These are phyloP conservation scores for Corythornis cristatus DNA, from an alignment of 2,113 vertebrate species.

Conservation along the genomic window DNA sequence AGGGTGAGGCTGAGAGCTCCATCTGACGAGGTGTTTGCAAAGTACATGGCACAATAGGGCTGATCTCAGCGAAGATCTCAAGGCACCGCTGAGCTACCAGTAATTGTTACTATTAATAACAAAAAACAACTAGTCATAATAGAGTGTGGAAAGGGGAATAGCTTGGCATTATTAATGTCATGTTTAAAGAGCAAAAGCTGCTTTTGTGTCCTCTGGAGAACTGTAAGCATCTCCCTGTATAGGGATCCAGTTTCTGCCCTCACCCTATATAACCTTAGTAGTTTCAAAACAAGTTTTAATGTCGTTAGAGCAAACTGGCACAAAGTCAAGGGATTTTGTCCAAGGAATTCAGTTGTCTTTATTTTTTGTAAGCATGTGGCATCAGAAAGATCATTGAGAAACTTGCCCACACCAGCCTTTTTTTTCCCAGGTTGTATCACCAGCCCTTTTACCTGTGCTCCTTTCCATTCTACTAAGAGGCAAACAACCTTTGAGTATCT, in stretches of 20 bases:
- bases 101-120: neutral
- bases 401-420: neutral
- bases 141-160: neutral
- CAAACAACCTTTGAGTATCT: neutral
- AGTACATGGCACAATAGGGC: rapidly evolving
- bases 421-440: neutral
- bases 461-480: neutral
- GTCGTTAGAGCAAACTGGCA: neutral
- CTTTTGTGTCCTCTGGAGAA: slow-evolving; percentile 8
- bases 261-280: neutral
- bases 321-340: neutral
- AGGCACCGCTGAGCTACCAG: neutral
- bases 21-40: neutral
- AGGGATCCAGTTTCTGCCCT: slow-evolving; percentile 12
- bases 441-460: neutral
- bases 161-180: neutral
- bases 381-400: neutral
- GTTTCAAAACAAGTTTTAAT: slow-evolving; percentile 1
- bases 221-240: neutral
- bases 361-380: neutral
- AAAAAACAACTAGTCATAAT: neutral
- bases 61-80: neutral
- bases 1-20: neutral
- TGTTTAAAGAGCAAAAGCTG: neutral
- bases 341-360: neutral